Percentiles rank a stretch among this genome's conserved stretches.
Conservation (phyloP, 2,888 invertebrate genomes). For the Cecidostiba fungosa region DNA sequence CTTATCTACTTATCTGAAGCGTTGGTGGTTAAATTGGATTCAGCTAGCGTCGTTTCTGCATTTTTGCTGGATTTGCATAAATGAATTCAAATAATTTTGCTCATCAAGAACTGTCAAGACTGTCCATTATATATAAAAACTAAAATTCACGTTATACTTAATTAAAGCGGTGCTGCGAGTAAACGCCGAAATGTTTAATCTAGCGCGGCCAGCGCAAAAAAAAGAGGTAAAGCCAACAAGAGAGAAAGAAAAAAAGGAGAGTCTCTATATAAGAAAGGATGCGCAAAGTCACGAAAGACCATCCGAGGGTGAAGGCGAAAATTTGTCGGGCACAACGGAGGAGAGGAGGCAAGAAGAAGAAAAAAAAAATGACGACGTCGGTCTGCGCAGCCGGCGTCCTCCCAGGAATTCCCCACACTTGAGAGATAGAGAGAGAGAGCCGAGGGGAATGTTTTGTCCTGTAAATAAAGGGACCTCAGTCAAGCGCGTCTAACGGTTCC, state of each 20-base stretch:
- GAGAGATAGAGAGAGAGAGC: not conserved
- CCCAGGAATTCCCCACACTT: conserved; percentile 5
- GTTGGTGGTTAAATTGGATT: not conserved
- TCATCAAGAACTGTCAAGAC: no score
- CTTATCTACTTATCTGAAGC: not conserved
- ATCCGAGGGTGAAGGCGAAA: conserved; percentile 4
- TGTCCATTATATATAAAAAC: not conserved
- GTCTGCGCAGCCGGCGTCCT: not conserved
- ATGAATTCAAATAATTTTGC: not conserved
- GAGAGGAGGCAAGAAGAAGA: not conserved
- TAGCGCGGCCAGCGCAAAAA: not conserved
- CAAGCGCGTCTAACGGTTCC: conserved; percentile 54
- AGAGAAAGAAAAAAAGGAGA: not conserved
- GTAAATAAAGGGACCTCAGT: conserved; percentile 59
- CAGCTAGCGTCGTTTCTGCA: not conserved
- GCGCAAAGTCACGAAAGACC: not conserved
- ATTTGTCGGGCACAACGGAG: not conserved
- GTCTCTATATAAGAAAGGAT: not conserved
- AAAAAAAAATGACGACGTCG: conserved; percentile 24
- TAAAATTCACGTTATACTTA: not conserved
- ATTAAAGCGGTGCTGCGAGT: not conserved
- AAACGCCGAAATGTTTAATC: not conserved
- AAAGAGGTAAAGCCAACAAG: not conserved
- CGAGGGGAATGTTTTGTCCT: conserved; percentile 52
- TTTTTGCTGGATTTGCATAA: not conserved